Evolutionary conservation across 2,113 vertebrate genomes (phyloP), one percentile per base, ranked within the genome.

Genomic region (Corythornis madagascariensis): DNA sequence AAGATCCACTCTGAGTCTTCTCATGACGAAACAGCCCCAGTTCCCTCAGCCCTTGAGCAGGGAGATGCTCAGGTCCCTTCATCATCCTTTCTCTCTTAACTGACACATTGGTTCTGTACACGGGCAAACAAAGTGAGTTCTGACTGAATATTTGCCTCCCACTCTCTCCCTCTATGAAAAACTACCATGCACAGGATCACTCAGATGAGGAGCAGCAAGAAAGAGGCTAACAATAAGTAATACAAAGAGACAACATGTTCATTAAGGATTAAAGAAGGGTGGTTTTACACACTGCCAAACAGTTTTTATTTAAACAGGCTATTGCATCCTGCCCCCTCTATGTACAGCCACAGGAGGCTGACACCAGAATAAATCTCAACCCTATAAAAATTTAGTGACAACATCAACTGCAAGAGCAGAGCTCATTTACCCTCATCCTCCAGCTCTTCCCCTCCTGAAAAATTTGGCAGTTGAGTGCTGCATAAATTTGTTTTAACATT

Each of bases 311-410:
- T 92, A 91, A 88, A 64, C 82, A 96, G 64, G 53, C 33, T 92
- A 78, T 50, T 95, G 64, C 42, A 7, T 83, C 57, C 43, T 77
- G n/a, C 26, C 40, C 83, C 24, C 15, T 38, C 78, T 74, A 71
- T 65, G 67, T 50, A 74, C 24, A 94, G 77, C 31, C 77, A 84
- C 65, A 72, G 0, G 16, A 82, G 75, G 43, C 1, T 96, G 87
- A 93, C 50, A 66, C 67, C 33, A 88, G 72, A 89, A 96, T 94
- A 95, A 94, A 96, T 93, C 75, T 91, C 82, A 90, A 31, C 89
- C 90, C 87, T 45, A 88, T 92, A 94, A 94, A 94, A 96, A 95
- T 92, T 81, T 91, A 96, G 83, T 87, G 78, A 85, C 87, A 93
- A 70, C 64, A 91, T 42, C 86, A 69, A 60, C 82, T 81, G 72